Evolutionary conservation across 2,797 vertebrate species (phyloP).

Genomic region (Podarcis lilfordi): DNA sequence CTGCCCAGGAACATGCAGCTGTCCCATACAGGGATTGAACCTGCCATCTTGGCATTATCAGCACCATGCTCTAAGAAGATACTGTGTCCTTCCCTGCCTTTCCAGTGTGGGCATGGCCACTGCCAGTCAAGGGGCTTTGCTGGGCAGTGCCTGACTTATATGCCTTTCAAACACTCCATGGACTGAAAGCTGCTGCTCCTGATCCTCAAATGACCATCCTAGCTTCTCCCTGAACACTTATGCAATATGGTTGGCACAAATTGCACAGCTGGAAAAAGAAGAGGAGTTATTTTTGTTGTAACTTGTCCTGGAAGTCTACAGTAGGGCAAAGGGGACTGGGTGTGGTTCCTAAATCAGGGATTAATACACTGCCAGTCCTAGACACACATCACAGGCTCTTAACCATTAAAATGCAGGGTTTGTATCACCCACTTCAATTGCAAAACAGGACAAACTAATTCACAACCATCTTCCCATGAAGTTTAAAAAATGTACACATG

Average conservation of each 20-base stretch:
- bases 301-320: not conserved
- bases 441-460: not conserved
- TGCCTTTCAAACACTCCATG: not conserved
- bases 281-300: not conserved
- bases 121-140: not conserved
- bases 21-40: too few species aligned
- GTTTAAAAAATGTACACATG: not conserved
- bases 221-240: not conserved
- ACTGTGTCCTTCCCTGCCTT: not conserved
- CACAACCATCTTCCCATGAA: not conserved
- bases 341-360: not conserved
- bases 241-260: not conserved
- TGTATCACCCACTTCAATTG: not conserved
- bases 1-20: too few species aligned
- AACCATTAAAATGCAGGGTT: not conserved
- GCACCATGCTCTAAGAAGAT: too few species aligned
- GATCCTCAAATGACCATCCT: not conserved
- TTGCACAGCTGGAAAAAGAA: not conserved
- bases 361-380: not conserved
- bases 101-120: not conserved
- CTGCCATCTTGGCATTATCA: too few species aligned
- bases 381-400: not conserved
- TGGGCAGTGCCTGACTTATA: not conserved
- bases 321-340: conserved; percentile 2
- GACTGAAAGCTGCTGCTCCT: not conserved